Conservation (phyloP, 2,797 vertebrate species). For the Eurystomus glaucurus region DNA sequence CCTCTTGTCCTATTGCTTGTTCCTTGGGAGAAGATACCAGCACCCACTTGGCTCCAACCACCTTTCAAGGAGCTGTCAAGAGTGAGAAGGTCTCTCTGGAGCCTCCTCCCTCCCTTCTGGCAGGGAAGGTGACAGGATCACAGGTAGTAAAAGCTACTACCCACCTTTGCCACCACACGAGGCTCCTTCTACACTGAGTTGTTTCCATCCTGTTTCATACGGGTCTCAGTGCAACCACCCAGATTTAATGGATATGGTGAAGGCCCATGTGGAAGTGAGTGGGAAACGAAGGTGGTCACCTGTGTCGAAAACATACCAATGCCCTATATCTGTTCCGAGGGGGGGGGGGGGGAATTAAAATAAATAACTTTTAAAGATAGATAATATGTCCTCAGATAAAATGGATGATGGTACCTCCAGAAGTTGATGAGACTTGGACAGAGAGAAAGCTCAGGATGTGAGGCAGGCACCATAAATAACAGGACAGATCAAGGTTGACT, state of each 20-base stretch:
- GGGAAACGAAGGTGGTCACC: neutral
- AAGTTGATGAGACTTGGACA: neutral
- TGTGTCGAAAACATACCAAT: neutral
- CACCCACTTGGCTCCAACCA: no score
- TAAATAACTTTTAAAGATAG: neutral
- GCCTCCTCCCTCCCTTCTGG: no score
- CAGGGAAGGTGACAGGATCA: neutral
- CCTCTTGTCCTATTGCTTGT: no score
- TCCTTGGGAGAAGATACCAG: no score
- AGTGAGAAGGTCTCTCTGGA: no score
- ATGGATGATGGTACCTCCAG: neutral
- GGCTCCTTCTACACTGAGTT: neutral
- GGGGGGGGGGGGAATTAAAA: neutral
- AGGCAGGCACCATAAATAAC: constrained; percentile 27
- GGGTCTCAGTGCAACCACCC: neutral
- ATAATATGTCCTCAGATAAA: neutral
- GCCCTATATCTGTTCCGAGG: neutral
- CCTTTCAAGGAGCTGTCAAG: no score
- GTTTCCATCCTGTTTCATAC: neutral
- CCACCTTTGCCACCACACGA: neutral
- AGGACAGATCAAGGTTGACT: neutral
- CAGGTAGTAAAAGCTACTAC: neutral
- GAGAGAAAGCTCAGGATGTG: neutral
- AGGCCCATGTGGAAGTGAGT: rapidly evolving
- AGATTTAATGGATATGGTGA: neutral